Percentiles rank a stretch among this genome's conserved stretches.
These are phyloP conservation scores for Gymnothorax reevesii DNA, from an alignment of 2,797 vertebrate species.

Conservation along the genomic window DNA sequence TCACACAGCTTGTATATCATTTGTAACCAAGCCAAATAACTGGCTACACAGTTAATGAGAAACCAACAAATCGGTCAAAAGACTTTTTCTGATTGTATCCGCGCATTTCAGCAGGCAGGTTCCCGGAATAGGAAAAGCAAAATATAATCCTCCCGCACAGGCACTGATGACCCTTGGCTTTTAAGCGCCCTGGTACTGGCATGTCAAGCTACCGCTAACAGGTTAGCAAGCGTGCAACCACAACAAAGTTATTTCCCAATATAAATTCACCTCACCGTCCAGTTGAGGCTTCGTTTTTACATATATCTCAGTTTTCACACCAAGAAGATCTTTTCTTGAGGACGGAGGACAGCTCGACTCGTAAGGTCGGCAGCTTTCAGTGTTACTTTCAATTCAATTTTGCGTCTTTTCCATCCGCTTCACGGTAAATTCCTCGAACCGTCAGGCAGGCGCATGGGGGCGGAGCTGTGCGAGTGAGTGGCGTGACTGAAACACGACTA, in stretches of 20 bases:
- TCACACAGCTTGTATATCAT: not conserved
- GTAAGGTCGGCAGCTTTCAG: not conserved
- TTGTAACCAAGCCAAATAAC: not conserved
- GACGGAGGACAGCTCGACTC: not conserved
- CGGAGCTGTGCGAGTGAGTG: not conserved
- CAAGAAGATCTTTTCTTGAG: not conserved
- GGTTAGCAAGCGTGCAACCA: not conserved
- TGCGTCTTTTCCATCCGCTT: not conserved
- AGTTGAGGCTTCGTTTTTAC: not conserved
- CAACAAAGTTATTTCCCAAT: not conserved
- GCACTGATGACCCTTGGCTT: not conserved
- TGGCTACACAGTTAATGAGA: not conserved
- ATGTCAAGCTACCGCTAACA: not conserved
- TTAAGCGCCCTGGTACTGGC: not conserved
- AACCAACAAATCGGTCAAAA: not conserved
- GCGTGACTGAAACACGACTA: constrained; percentile 58
- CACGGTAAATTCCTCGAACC: not conserved
- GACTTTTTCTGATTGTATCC: not conserved
- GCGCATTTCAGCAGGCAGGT: not conserved
- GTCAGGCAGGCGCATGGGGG: not conserved
- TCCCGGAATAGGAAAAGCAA: not conserved
- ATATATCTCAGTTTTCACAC: constrained; percentile 1
- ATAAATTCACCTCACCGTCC: not conserved
- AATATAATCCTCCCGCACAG: not conserved
- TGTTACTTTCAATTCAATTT: not conserved